phyloP scores from a whole-genome alignment of 2,888 invertebrate species.

The Anoncus sp. region DNA sequence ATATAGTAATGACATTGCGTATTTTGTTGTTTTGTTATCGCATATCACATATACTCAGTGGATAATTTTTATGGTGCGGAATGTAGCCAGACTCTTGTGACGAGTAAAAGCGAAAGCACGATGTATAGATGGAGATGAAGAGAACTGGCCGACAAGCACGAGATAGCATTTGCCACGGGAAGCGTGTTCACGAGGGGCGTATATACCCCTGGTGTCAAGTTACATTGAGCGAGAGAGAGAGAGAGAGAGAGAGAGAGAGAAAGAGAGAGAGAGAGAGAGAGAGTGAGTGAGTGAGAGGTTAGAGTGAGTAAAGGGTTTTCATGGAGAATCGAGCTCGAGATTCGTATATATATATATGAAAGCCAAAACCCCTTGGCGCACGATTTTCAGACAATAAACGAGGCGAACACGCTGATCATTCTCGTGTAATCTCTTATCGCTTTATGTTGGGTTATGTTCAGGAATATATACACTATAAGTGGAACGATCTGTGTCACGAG shows the following conservation, averaged over 20 bases:
- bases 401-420: no score
- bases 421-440: no score
- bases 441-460: no score
- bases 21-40: conserved; percentile 71
- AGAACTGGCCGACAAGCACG: conserved; percentile 49
- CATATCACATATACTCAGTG: conserved; percentile 64
- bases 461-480: no score
- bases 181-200: conserved; percentile 79
- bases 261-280: conserved; percentile 15
- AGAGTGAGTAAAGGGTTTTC: no score
- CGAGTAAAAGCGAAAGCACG: conserved; percentile 11
- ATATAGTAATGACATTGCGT: conserved; percentile 25
- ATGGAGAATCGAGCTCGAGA: no score
- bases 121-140: conserved; percentile 28
- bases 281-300: no score
- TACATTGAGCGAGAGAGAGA: conserved; percentile 67
- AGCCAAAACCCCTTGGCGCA: no score
- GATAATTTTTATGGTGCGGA: conserved; percentile 70
- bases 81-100: conserved; percentile 25
- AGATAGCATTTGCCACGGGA: conserved; percentile 61
- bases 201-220: conserved; percentile 77
- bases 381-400: no score
- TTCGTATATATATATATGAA: no score
- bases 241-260: conserved; percentile 19
- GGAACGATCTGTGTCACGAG: no score